Conservation (phyloP, 2,113 vertebrate species). For the Oostethus manadensis region DNA sequence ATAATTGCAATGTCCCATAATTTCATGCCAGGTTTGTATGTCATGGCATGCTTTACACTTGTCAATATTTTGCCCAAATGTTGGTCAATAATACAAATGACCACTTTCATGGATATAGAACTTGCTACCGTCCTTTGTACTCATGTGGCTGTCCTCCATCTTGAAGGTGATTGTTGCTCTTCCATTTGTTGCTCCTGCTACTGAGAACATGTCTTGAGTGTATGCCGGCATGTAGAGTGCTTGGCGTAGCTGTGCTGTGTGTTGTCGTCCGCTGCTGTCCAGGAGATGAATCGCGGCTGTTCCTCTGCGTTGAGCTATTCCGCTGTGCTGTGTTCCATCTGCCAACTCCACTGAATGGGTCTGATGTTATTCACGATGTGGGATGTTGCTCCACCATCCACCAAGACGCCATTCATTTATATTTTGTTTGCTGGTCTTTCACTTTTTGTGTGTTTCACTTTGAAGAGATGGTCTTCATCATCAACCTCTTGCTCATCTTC, state of each 20-base stretch:
- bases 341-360: constrained; percentile 4
- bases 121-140: too few species aligned
- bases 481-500: background rate
- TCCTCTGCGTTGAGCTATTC: too few species aligned
- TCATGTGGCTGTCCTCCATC: background rate
- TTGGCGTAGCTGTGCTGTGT: background rate
- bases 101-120: too few species aligned
- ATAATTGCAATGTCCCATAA: too few species aligned
- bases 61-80: too few species aligned
- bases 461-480: background rate
- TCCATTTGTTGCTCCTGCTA: background rate
- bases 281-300: constrained; percentile 1
- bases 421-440: background rate
- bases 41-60: too few species aligned
- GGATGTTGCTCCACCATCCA: too few species aligned
- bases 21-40: too few species aligned
- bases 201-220: background rate
- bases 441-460: background rate
- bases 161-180: background rate
- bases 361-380: too few species aligned
- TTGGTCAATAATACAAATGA: too few species aligned
- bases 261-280: background rate
- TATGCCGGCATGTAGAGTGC: background rate
- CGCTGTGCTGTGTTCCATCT: background rate
- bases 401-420: background rate